phyloP scores from a whole-genome alignment of 2,888 invertebrate species.

The Loripinus fragilis region DNA sequence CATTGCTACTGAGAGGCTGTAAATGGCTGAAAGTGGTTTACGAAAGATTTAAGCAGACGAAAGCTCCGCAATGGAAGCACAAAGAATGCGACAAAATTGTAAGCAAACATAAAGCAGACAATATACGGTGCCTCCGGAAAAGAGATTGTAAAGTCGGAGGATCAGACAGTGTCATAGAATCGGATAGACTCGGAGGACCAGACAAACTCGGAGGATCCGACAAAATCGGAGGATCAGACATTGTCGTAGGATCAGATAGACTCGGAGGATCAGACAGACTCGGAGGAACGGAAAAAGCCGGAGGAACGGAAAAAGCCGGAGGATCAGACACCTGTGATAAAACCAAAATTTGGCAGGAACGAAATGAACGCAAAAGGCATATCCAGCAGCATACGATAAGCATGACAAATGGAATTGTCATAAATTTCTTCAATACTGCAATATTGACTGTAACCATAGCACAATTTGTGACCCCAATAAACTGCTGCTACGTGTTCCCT shows the following conservation, averaged over 20 bases:
- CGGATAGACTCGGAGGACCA: too few relatives aligned
- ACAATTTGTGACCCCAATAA: constrained; percentile 25
- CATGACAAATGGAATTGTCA: not conserved
- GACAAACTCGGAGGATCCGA: too few relatives aligned
- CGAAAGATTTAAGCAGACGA: constrained; percentile 2
- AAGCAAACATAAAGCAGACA: not conserved
- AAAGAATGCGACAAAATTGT: not conserved
- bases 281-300: too few relatives aligned
- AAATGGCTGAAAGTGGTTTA: constrained; percentile 11
- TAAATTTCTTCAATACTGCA: not conserved
- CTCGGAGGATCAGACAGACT: too few relatives aligned
- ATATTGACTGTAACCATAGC: constrained; percentile 1
- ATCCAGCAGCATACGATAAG: not conserved
- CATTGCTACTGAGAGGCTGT: not conserved
- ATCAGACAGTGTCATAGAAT: too few relatives aligned
- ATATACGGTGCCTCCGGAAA: too few relatives aligned
- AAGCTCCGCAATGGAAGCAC: not conserved
- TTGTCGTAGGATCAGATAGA: too few relatives aligned
- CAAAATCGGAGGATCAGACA: too few relatives aligned
- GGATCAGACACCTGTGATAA: too few relatives aligned
- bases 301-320: too few relatives aligned
- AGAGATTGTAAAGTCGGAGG: too few relatives aligned
- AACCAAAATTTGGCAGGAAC: too few relatives aligned
- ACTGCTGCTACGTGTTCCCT: constrained; percentile 85
- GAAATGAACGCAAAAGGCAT: not conserved